phyloP scores from a whole-genome alignment of 1,140 invertebrate genomes.

The Cherax quadricarinatus region DNA sequence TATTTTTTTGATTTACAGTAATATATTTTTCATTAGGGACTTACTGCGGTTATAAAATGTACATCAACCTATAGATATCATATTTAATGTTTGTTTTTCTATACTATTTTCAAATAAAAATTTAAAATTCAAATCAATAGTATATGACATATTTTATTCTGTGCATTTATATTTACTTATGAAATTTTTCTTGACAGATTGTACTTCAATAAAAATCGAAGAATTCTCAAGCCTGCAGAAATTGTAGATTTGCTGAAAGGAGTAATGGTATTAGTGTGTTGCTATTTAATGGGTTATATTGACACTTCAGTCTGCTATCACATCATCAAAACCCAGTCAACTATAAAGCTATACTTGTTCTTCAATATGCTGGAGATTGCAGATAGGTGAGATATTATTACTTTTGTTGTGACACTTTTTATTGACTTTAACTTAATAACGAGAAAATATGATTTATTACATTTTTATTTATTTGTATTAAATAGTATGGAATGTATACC shows the following conservation, averaged over 20 bases:
- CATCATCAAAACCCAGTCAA: constrained; percentile 97
- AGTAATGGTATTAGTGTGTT: constrained; percentile 89
- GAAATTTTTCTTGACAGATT: constrained; percentile 26
- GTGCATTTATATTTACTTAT: not conserved
- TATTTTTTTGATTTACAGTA: no score
- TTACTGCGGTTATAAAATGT: not conserved
- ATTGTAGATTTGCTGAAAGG: constrained; percentile 98
- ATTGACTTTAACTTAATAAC: no score
- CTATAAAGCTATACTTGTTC: constrained; percentile 99
- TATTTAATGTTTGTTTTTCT: not conserved
- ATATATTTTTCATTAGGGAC: no score
- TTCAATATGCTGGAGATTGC: constrained; percentile 99
- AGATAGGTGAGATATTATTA: constrained; percentile 46
- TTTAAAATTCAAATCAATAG: not conserved
- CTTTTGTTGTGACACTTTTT: no score
- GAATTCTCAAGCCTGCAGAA: constrained; percentile 90
- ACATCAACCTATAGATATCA: no score
- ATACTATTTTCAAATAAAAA: not conserved
- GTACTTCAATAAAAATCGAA: constrained; percentile 53
- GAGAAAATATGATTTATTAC: no score
- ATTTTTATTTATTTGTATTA: no score
- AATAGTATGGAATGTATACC: no score
- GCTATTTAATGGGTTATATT: constrained; percentile 90
- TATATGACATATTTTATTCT: not conserved
- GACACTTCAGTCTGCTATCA: constrained; percentile 99